phyloP scores from a whole-genome alignment of 2,888 invertebrate species.

The Kryphioiulus occultus region DNA sequence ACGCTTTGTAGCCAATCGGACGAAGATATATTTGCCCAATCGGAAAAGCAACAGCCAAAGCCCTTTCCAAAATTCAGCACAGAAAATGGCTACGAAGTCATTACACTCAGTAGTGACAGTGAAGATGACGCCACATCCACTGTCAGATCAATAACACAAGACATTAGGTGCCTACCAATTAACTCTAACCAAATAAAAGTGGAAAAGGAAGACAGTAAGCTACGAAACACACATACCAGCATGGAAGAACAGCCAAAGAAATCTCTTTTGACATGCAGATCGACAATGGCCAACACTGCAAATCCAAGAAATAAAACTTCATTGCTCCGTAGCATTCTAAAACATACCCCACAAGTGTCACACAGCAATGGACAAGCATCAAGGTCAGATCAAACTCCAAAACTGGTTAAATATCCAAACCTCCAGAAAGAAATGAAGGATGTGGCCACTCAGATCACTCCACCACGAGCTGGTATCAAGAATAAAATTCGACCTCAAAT shows the following conservation, averaged over 20 bases:
- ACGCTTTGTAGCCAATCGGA: background rate
- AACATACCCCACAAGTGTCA: background rate
- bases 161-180: background rate
- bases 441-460: background rate
- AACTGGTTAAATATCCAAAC: background rate
- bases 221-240: background rate
- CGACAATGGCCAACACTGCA: background rate
- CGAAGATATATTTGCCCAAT: background rate
- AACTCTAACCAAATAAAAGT: background rate
- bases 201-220: background rate
- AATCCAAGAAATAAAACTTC: background rate
- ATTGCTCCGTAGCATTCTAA: background rate
- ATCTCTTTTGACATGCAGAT: background rate
- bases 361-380: background rate
- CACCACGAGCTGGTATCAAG: background rate
- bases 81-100: background rate
- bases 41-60: background rate
- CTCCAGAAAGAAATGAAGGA: background rate
- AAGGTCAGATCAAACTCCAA: conserved; percentile 6
- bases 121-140: conserved; percentile 2
- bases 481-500: background rate
- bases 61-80: background rate
- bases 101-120: conserved; percentile 24
- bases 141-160: background rate
- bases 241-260: background rate